Evolutionary conservation across 2,797 vertebrate genomes (phyloP), one percentile per base, ranked within the genome.

Genomic region (Spinibarbus caldwelli): DNA sequence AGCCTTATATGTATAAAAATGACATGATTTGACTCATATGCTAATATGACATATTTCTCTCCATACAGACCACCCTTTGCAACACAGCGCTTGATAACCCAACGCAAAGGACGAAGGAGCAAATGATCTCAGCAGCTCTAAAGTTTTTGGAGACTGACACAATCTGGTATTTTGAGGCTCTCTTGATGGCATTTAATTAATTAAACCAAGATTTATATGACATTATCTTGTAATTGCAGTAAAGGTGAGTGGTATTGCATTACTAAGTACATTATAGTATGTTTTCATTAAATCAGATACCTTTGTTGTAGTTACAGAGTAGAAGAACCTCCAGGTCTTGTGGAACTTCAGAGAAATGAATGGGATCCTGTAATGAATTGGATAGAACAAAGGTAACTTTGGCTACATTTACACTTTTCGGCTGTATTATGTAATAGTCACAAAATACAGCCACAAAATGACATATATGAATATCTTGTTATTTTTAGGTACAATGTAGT

Each of bases 141-240:
- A 99, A 99, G 92, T 99, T 95, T 90, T 92, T 99, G 92, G 98
- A 99, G 80, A 99, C 98, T 0, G 98, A 99, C 90, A 98, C 98
- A 0, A 66, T 99, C 91, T 99, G 98, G 98, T 99, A 95, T 75
- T 72, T 0, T 19, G 1, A 36, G 19, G 1, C 8, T 64, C 67
- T 34, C 73, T 43, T 72, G 14, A 41, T 66, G 43, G 59, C 26
- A 5, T 83, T 76, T 14, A 7, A 34, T n/a, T 6, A 34, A 26
- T n/a, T 7, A 26, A 54, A 80, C 7, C 23, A 54, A 52, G 4
- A 47, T 21, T 14, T 66, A 0, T 72, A 5, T 45, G 31, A 12
- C 11, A 29, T 72, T 41, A 9, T 54, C 52, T n/a, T 41, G 15
- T 38, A 36, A 38, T 5, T 15, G 31, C 29, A 52, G 31, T 26